Base-by-base conservation (phyloP, 2,113 vertebrate species). In the Scomber scombrus region DNA sequence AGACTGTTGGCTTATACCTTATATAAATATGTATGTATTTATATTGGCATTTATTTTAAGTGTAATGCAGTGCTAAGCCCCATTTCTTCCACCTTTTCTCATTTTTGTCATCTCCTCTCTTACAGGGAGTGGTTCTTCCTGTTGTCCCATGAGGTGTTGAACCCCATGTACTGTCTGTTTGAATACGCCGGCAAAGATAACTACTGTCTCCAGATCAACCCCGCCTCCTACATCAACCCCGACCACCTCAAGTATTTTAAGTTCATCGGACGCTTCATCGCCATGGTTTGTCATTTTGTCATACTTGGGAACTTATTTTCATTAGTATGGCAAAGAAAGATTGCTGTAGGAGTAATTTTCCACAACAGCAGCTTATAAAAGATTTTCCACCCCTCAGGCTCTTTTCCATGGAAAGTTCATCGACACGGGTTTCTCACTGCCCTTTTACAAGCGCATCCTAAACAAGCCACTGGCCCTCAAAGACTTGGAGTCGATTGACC, bases 131-230 rank as follows among this genome's bases (percentile, higher is more conserved):
- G 98, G 98, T 99, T 99, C 95, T 99, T 99, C 95, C 95, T 99
- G 23, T 95, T 99, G 87, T 99, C 98, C 72, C 98, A 99, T 46
- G 98, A 99, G 88, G 98, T 99, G 79, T 89, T 99, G 94, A 99
- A 99, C 91, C 98, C 98, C 81, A 99, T 99, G 98, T 99, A 99
- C 94, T 99, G 98, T 95, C 95, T 99, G 90, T 99, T 99, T 93
- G 97, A 99, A 95, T 99, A 99, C 74, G 98, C 97, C 76, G 98
- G 98, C 34, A 99, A 99, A 86, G 98, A 99, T 93, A 99, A 99
- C 95, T 99, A 99, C 95, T 97, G 97, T 91, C 96, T 99, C 81
- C 98, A 99, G 92, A 99, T 99, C 91, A 99, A 99, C 89, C 98
- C 98, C 2, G 98, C 97, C 71, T 99, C 98, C 81, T 97, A 97